Evolutionary conservation across 2,888 invertebrate genomes (phyloP).

Genomic region (Macropis europaea): DNA sequence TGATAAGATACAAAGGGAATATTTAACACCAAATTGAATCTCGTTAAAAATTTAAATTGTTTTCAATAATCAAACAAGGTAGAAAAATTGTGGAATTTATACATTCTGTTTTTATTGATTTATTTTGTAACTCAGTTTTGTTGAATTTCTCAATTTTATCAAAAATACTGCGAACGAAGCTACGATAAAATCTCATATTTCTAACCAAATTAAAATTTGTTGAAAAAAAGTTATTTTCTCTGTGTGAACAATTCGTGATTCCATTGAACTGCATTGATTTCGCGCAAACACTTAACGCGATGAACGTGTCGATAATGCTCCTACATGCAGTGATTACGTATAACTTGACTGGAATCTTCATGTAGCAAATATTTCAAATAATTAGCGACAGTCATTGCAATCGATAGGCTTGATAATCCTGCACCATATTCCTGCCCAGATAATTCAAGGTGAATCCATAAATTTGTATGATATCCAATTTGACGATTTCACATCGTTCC

Average conservation of each 20-base stretch:
- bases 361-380: slow-evolving; percentile 4
- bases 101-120: too few species aligned
- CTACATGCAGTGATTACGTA: not conserved
- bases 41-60: too few species aligned
- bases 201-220: not conserved
- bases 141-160: too few species aligned
- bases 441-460: slow-evolving; percentile 18
- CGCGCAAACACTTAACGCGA: not conserved
- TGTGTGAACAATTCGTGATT: not conserved
- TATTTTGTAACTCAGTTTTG: too few species aligned
- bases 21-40: too few species aligned
- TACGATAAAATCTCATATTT: not conserved
- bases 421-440: not conserved
- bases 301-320: not conserved
- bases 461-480: slow-evolving; percentile 7
- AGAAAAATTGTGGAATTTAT: too few species aligned
- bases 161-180: not conserved
- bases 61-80: too few species aligned
- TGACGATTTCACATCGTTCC: not conserved
- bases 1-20: too few species aligned
- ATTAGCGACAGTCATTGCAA: slow-evolving; percentile 9
- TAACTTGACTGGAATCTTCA: not conserved
- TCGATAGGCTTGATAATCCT: not conserved
- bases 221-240: not conserved
- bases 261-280: not conserved